Conservation (phyloP, 2,113 vertebrate genomes). For the Merops nubicus region DNA sequence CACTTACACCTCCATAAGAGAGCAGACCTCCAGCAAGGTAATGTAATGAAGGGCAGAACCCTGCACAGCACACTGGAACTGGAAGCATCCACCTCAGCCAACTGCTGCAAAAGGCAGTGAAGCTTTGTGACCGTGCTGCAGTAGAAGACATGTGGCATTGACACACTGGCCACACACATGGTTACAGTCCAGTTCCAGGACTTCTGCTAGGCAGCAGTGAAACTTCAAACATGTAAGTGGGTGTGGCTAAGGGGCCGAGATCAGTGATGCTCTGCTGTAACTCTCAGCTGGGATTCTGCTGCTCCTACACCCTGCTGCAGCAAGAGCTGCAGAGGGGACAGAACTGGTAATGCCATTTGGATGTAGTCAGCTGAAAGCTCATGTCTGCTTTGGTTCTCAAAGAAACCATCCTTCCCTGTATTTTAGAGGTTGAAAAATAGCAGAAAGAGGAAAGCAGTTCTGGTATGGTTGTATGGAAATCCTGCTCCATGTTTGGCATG, state of each 20-base stretch:
- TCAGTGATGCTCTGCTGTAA: background rate
- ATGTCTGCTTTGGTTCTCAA: background rate
- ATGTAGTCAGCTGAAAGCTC: background rate
- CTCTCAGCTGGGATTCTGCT: no score
- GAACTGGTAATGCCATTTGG: background rate
- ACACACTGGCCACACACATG: background rate
- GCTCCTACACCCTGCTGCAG: background rate
- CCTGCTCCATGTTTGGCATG: background rate
- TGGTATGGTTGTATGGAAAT: background rate
- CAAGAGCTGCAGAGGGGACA: background rate
- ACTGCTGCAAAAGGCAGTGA: background rate
- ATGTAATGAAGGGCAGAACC: background rate
- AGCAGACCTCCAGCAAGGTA: background rate
- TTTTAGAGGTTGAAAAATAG: background rate
- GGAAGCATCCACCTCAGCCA: background rate
- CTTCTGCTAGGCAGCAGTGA: background rate
- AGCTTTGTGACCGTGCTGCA: background rate
- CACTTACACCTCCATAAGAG: background rate
- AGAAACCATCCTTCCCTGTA: background rate
- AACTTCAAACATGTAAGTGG: background rate
- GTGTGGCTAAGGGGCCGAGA: background rate
- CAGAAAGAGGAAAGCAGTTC: background rate
- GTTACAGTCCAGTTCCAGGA: background rate
- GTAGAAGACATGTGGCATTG: rapidly evolving
- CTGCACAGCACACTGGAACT: background rate